Evolutionary conservation across 2,888 invertebrate species (phyloP).

Genomic region (Scaptodrosophila latifasciaeformis): DNA sequence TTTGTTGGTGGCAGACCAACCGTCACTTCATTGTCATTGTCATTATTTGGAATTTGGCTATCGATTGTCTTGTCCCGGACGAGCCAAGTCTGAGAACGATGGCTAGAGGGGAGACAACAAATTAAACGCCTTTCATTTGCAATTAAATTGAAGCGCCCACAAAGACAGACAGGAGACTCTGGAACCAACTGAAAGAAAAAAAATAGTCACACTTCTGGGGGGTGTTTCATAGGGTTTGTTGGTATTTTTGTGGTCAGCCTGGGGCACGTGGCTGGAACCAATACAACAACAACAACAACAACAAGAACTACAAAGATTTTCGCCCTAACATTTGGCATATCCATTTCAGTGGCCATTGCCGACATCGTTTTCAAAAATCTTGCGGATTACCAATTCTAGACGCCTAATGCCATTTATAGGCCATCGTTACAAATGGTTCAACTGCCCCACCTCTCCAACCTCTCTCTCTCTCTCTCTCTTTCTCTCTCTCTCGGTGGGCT

Average conservation of each 20-base stretch:
- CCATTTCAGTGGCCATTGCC: slow-evolving; percentile 16
- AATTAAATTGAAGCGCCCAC: slow-evolving; percentile 51
- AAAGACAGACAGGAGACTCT: neutral
- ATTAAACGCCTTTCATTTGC: slow-evolving; percentile 68
- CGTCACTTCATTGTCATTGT: slow-evolving; percentile 46
- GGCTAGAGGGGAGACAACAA: too few relatives aligned
- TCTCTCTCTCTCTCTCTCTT: neutral
- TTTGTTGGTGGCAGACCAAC: neutral
- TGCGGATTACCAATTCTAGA: slow-evolving; percentile 68
- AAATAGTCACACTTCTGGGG: slow-evolving; percentile 15
- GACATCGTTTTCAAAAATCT: slow-evolving; percentile 54
- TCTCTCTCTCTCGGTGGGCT: neutral
- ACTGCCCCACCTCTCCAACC: slow-evolving; percentile 32
- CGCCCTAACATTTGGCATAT: too few relatives aligned
- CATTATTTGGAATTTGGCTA: slow-evolving; percentile 56
- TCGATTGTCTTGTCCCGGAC: slow-evolving; percentile 7
- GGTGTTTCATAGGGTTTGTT: too few relatives aligned
- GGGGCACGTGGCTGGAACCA: too few relatives aligned
- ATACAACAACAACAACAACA: slow-evolving; percentile 3
- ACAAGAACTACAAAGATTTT: neutral
- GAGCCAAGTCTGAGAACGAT: too few relatives aligned
- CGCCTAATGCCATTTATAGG: slow-evolving; percentile 66
- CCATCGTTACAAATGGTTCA: slow-evolving; percentile 65
- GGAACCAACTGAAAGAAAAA: slow-evolving; percentile 14
- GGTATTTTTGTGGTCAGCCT: slow-evolving; percentile 50